Evolutionary conservation across 2,888 invertebrate species (phyloP), one percentile per base, ranked within the genome.

Genomic region (Oligia strigilis): DNA sequence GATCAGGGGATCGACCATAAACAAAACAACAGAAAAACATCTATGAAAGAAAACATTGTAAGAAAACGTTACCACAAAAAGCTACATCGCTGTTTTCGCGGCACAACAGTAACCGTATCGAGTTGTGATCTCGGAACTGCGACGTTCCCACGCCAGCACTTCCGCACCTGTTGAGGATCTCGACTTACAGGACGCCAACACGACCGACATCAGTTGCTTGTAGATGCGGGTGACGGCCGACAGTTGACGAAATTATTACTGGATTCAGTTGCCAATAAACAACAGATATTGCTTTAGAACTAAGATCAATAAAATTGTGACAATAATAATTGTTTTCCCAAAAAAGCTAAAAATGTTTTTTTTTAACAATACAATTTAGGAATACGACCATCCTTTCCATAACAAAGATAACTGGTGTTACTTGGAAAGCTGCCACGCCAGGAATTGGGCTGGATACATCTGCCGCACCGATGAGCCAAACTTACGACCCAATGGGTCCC

Each of bases 91-190:
- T 66, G 36, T 49, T 52, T 80, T 70, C 65, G 5, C 17, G n/a
- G 65, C 78, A 64, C 52, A 13, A 72, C 73, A 67, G 23, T 64
- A 74, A 86, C 29, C 67, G 81, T 90, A 89, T 93, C 90, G 78
- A 80, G 83, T 90, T 83, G 77, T 87, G 85, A 88, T 92, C 89
- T 86, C 84, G 86, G 90, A 90, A 90, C 86, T 82, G 62, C 43
- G 72, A 60, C 58, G 90, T 92, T 93, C 93, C 89, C 93, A 93
- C 93, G 91, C 65, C 74, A 82, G 75, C 87, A 87, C 83, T 91
- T 91, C 91, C 91, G 91, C 93, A 92, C 93, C 92, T 91, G 92
- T 72, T 75, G 69, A 75, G 79, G 67, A 69, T 89, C 90, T 92
- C 91, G 19, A 17, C 83, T 93, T 92, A 92, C 91, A 91, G 87